Evolutionary conservation across 1,140 invertebrate genomes (phyloP).

Genomic region (Hyphantria cunea): DNA sequence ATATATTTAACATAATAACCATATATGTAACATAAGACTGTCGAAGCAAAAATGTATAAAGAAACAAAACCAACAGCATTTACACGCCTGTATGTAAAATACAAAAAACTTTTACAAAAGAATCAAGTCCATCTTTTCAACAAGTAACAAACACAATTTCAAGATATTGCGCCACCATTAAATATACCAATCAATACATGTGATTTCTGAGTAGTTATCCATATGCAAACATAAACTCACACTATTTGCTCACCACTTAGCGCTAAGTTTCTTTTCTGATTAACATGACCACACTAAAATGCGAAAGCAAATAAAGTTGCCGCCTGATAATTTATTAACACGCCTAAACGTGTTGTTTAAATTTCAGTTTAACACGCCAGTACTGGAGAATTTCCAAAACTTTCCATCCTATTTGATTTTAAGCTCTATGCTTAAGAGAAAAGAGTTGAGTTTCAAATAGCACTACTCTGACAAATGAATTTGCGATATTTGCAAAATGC

Average conservation of each 20-base stretch:
- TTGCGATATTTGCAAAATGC: constrained; percentile 12
- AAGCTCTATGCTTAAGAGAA: background rate
- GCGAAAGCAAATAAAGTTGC: constrained; percentile 48
- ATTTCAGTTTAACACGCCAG: constrained; percentile 38
- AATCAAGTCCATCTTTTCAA: too few relatives aligned
- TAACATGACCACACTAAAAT: constrained; percentile 62
- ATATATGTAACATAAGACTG: too few relatives aligned
- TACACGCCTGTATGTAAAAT: too few relatives aligned
- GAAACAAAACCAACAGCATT: too few relatives aligned
- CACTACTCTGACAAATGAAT: constrained; percentile 3
- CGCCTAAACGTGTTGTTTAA: constrained; percentile 53
- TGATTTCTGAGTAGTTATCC: constrained; percentile 16
- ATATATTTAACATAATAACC: too few relatives aligned
- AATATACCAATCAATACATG: constrained; percentile 9
- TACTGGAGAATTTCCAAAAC: constrained; percentile 34
- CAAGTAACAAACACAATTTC: too few relatives aligned
- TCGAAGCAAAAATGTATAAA: too few relatives aligned
- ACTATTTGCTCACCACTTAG: constrained; percentile 59
- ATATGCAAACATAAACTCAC: constrained; percentile 36
- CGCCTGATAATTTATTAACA: constrained; percentile 67
- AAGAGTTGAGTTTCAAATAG: background rate
- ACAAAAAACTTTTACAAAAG: too few relatives aligned
- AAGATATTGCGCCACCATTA: background rate
- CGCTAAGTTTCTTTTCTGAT: constrained; percentile 56
- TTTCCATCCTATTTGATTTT: background rate